Conservation (phyloP, 2,797 vertebrate species). For the Rhinophrynus dorsalis region DNA sequence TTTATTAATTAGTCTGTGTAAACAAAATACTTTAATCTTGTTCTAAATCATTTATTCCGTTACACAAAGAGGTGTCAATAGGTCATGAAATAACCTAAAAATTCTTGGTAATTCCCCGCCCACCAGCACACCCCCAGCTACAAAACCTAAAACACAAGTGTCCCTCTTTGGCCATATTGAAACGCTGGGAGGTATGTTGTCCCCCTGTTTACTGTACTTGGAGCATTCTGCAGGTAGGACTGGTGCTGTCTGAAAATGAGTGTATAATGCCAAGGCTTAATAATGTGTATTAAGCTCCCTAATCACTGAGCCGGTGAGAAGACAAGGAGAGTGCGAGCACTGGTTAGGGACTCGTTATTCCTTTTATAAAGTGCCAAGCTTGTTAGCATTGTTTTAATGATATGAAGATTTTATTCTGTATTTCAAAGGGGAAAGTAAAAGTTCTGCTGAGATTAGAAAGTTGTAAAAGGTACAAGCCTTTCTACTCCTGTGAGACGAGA, state of each 20-base stretch:
- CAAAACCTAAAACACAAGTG: no score
- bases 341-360: conserved; percentile 28
- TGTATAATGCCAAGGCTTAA: conserved; percentile 14
- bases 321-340: conserved; percentile 2
- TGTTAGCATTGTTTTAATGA: conserved; percentile 38
- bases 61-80: no score
- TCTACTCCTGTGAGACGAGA: not conserved
- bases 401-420: conserved; percentile 30
- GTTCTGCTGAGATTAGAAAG: conserved; percentile 19
- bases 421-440: conserved; percentile 20
- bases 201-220: not conserved
- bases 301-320: conserved; percentile 19
- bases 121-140: no score
- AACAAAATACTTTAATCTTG: no score
- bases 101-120: no score
- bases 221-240: not conserved
- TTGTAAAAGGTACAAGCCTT: conserved; percentile 4
- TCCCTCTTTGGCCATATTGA: no score
- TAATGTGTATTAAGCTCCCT: conserved; percentile 30
- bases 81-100: no score
- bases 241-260: not conserved
- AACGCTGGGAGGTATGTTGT: not conserved
- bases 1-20: no score
- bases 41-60: no score
- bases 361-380: conserved; percentile 30